These are phyloP conservation scores for Subacronicta megacephala DNA, from an alignment of 2,888 invertebrate genomes.

Conservation along the genomic window DNA sequence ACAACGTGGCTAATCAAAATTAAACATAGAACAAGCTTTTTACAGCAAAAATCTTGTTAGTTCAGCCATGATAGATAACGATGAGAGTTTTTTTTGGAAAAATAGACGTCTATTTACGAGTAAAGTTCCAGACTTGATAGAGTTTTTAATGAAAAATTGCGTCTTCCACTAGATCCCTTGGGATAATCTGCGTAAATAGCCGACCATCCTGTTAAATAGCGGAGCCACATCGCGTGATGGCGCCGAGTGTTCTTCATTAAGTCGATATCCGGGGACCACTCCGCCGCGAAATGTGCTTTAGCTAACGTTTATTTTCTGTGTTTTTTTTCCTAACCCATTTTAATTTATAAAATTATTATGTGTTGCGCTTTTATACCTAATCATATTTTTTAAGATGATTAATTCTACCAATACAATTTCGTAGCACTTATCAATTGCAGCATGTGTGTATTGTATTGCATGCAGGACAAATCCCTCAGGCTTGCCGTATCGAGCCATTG, in stretches of 20 bases:
- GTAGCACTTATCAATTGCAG: conserved; percentile 14
- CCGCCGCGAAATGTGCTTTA: conserved; percentile 55
- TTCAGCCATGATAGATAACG: conserved; percentile 13
- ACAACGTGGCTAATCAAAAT: conserved; percentile 1
- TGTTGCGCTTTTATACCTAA: neutral
- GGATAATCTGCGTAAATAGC: conserved; percentile 72
- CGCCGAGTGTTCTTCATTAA: conserved; percentile 76
- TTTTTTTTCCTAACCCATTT: conserved; percentile 35
- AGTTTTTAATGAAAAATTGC: conserved; percentile 72
- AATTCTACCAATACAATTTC: neutral
- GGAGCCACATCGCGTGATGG: conserved; percentile 68
- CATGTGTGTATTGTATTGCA: conserved; percentile 11
- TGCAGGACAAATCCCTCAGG: conserved; percentile 26
- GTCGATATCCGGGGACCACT: conserved; percentile 69
- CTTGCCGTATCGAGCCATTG: conserved; percentile 51
- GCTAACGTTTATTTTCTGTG: conserved; percentile 40
- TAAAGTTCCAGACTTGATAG: conserved; percentile 59
- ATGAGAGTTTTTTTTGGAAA: conserved; percentile 2
- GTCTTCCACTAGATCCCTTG: conserved; percentile 66
- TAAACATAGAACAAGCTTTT: conserved; percentile 2
- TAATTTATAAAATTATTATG: conserved; percentile 6
- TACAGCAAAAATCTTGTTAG: conserved; percentile 7
- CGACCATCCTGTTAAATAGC: conserved; percentile 71
- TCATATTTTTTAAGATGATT: neutral
- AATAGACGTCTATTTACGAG: conserved; percentile 50